Conservation (phyloP, 2,113 vertebrate genomes). For the Platysternon megacephalum region DNA sequence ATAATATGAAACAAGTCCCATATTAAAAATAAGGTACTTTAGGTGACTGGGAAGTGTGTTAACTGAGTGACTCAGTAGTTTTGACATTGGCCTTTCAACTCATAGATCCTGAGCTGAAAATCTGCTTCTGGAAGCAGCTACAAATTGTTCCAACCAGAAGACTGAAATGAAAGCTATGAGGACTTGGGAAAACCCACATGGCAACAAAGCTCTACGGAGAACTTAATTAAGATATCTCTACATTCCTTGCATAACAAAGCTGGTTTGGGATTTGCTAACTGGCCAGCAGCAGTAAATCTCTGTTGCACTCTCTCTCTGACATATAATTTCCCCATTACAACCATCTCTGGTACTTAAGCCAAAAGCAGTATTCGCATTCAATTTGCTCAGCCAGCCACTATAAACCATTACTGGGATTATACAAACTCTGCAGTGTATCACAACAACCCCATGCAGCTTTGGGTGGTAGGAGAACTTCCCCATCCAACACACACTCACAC, state of each 20-base stretch:
- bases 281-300: background rate
- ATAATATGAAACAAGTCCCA: background rate
- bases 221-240: background rate
- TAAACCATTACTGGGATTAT: background rate
- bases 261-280: background rate
- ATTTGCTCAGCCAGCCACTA: background rate
- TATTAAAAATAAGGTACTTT: background rate
- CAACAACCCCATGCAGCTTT: background rate
- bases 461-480: background rate
- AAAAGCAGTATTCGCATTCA: background rate
- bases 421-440: background rate
- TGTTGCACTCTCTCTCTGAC: background rate
- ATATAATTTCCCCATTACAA: background rate
- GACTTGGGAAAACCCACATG: background rate
- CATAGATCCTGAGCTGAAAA: background rate
- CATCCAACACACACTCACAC: background rate
- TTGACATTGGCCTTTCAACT: background rate
- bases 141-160: background rate
- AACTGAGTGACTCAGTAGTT: background rate
- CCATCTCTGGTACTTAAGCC: background rate
- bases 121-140: background rate
- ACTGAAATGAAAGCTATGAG: background rate
- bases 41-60: background rate
- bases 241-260: rapidly evolving
- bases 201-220: background rate